Conservation (phyloP, 92 coral and sea anemone species). For the Siderastrea siderea region DNA sequence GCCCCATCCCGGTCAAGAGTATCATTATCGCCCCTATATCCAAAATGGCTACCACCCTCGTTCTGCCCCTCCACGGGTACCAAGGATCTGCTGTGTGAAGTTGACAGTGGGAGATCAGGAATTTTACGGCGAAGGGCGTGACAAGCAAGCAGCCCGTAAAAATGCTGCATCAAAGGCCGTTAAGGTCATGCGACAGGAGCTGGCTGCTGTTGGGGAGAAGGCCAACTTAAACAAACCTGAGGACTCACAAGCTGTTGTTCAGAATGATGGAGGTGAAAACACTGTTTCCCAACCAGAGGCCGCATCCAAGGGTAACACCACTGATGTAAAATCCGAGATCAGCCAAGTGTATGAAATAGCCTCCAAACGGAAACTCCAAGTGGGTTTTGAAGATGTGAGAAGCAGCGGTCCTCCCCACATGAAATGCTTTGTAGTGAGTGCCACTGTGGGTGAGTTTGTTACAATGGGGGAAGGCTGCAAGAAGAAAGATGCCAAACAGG, state of each 20-base stretch:
- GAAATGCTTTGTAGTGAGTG: constrained; percentile 86
- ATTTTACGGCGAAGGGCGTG: constrained; percentile 89
- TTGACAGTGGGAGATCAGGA: constrained; percentile 86
- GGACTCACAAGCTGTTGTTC: constrained; percentile 3
- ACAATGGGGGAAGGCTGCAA: constrained; percentile 89
- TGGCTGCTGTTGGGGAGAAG: constrained; percentile 27
- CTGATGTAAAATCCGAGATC: constrained; percentile 80
- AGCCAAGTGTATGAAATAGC: constrained; percentile 96
- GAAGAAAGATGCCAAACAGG: constrained; percentile 93
- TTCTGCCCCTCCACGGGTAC: constrained; percentile 64
- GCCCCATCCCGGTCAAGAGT: constrained; percentile 56
- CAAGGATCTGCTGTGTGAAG: constrained; percentile 79
- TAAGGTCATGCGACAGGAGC: constrained; percentile 69
- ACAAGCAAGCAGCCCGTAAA: constrained; percentile 91
- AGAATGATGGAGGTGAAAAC: constrained; percentile 17
- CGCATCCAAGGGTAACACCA: constrained; percentile 7
- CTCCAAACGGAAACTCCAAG: constrained; percentile 83
- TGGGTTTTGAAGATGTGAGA: constrained; percentile 87
- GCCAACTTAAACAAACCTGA: constrained; percentile 5
- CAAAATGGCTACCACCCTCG: constrained; percentile 68
- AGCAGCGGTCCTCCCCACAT: constrained; percentile 95
- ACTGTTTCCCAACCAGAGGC: constrained; percentile 2
- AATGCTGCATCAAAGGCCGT: constrained; percentile 90
- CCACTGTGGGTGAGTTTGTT: constrained; percentile 84
- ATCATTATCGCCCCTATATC: constrained; percentile 34